phyloP scores from a whole-genome alignment of 2,113 vertebrate genomes.

The Zingel zingel region DNA sequence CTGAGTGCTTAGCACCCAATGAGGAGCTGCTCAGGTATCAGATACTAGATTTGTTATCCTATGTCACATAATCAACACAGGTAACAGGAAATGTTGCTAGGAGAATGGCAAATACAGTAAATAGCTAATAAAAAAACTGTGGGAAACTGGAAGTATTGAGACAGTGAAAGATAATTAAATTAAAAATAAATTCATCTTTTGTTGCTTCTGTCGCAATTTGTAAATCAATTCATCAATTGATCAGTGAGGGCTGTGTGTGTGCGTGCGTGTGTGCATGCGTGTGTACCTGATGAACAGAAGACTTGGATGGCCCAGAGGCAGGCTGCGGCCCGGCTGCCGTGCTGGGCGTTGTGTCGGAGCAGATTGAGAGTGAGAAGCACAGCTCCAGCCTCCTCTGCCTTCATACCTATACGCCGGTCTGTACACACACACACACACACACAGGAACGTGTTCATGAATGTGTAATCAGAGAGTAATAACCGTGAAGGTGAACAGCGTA shows the following conservation, averaged over 20 bases:
- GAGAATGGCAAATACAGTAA: neutral
- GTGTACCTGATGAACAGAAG: conserved; percentile 88
- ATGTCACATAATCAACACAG: neutral
- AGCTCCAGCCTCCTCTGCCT: conserved; percentile 89
- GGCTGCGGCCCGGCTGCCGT: conserved; percentile 84
- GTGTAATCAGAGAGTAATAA: neutral
- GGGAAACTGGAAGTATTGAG: neutral
- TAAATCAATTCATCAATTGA: neutral
- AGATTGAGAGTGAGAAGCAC: conserved; percentile 88
- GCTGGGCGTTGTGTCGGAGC: conserved; percentile 83
- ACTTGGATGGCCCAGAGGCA: conserved; percentile 90
- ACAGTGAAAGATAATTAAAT: neutral
- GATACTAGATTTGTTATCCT: neutral
- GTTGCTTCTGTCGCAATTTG: too few relatives aligned
- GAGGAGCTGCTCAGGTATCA: neutral
- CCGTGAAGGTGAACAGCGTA: neutral
- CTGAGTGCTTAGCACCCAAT: neutral
- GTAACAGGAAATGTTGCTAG: neutral
- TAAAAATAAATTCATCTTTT: too few relatives aligned
- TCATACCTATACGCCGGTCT: conserved; percentile 91
- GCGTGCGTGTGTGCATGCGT: neutral
- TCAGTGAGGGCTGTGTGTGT: neutral
- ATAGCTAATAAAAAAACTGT: neutral
- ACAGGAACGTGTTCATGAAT: neutral
- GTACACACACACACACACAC: conserved; percentile 31